Base-by-base conservation (phyloP, 2,888 invertebrate species). In the Melanotus villosus region DNA sequence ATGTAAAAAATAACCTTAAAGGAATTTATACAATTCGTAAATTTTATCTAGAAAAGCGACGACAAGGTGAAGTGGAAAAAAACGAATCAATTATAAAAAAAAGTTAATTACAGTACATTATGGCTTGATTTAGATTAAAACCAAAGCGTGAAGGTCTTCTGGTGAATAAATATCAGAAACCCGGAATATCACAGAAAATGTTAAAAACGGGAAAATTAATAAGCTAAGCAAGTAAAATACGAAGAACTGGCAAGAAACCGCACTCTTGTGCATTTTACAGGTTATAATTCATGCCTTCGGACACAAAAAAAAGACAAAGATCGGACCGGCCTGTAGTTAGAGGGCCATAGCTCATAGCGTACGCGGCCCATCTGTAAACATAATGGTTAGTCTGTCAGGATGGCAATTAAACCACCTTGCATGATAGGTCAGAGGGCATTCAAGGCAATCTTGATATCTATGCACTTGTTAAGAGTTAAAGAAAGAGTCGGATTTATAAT, bases 381-480 rank as follows among this genome's bases (percentile, higher is more conserved):
- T 77, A 73, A 77, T 79, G 74, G 78, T 80, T 80, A 80, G 75
- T 76, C 80, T 80, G 80, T 80, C 80, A 79, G 68, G 74, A 73
- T 69, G 75, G 79, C 78, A 80, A 80, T 80, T 80, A 80, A 80
- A 75, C 68, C 75, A 73, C 71, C 75, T 76, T 66, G 77, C 77
- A 76, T 76, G 79, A 75, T 76, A 76, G 80, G 78, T 80, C 78
- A 79, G 70, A 77, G 78, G 78, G 77, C 73, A 75, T 69, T 36
- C 70, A 72, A 76, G 68, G 43, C 50, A 63, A 67, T 69, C 69
- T 69, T 54, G 65, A 69, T 65, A 54, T 60, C 52, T 54, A 64
- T 65, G 41, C 47, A 62, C 34, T 45, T 50, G 19, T 47, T 50
- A 45, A 43, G 34, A 54, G 43, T 43, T 19, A 19, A 52, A 38